These are phyloP conservation scores for Atrichornis clamosus DNA, from an alignment of 2,113 vertebrate species.

Conservation along the genomic window DNA sequence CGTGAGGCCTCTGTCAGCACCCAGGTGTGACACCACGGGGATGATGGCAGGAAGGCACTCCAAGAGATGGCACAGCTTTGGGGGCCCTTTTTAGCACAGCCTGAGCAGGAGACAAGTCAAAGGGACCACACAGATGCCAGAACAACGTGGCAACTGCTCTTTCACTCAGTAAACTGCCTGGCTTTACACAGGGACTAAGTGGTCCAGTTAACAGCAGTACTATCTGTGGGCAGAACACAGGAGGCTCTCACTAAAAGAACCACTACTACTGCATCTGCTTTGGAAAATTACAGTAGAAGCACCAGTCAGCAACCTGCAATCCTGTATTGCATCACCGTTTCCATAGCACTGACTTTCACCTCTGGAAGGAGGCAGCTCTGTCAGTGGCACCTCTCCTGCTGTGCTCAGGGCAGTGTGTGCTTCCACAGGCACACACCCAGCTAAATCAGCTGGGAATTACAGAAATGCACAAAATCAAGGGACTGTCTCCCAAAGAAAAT, in stretches of 20 bases:
- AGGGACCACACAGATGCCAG: background rate
- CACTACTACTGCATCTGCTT: background rate
- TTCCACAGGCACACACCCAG: background rate
- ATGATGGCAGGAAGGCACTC: background rate
- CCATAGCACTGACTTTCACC: background rate
- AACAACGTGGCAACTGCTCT: background rate
- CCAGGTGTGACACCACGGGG: fast-evolving
- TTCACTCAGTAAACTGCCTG: background rate
- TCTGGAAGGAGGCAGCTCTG: background rate
- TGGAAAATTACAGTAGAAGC: background rate
- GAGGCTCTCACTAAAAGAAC: background rate
- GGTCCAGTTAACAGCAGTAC: background rate
- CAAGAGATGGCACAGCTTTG: fast-evolving
- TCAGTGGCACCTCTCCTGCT: background rate
- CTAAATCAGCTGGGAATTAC: background rate
- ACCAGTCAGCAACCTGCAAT: background rate
- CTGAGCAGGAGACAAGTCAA: background rate
- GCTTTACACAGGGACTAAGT: background rate
- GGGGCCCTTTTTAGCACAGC: background rate
- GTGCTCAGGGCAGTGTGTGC: background rate
- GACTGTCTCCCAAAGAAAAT: background rate
- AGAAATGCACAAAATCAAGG: background rate
- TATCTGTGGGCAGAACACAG: background rate
- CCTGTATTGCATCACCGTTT: background rate
- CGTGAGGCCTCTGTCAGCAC: background rate